These are phyloP conservation scores for Xyliphius kryptos DNA, from an alignment of 2,113 vertebrate genomes.

Conservation along the genomic window DNA sequence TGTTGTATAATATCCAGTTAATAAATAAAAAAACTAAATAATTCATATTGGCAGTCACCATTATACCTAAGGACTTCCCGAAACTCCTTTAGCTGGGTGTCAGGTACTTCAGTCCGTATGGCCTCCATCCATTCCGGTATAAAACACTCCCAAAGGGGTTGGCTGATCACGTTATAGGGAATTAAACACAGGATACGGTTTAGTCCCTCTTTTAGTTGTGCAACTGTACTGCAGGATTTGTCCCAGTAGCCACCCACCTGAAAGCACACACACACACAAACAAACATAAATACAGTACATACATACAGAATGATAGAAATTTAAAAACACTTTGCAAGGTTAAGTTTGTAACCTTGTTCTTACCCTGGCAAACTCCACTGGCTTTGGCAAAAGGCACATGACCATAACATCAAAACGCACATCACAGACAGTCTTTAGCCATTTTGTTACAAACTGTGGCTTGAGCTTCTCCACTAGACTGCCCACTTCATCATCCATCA, in stretches of 20 bases:
- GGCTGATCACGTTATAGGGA: conserved; percentile 97
- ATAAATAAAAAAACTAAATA: too few relatives aligned
- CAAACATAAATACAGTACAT: too few relatives aligned
- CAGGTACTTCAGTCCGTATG: conserved; percentile 91
- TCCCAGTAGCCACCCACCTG: conserved; percentile 99
- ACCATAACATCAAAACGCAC: conserved; percentile 98
- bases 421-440: conserved; percentile 96
- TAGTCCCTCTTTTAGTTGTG: conserved; percentile 93
- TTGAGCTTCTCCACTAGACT: conserved; percentile 97
- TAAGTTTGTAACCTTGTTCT: too few relatives aligned
- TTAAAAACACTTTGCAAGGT: too few relatives aligned
- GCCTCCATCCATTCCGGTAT: conserved; percentile 98
- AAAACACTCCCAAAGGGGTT: conserved; percentile 94
- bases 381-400: conserved; percentile 98
- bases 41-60: too few relatives aligned
- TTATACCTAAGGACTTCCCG: conserved; percentile 97
- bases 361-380: conserved; percentile 96
- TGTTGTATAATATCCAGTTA: too few relatives aligned
- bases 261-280: too few relatives aligned
- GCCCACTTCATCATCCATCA: conserved; percentile 98
- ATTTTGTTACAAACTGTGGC: conserved; percentile 98
- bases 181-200: conserved; percentile 95
- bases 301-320: too few relatives aligned
- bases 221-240: conserved; percentile 91
- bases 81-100: conserved; percentile 91